phyloP scores from a whole-genome alignment of 2,888 invertebrate genomes.

The Mayetiola destructor region DNA sequence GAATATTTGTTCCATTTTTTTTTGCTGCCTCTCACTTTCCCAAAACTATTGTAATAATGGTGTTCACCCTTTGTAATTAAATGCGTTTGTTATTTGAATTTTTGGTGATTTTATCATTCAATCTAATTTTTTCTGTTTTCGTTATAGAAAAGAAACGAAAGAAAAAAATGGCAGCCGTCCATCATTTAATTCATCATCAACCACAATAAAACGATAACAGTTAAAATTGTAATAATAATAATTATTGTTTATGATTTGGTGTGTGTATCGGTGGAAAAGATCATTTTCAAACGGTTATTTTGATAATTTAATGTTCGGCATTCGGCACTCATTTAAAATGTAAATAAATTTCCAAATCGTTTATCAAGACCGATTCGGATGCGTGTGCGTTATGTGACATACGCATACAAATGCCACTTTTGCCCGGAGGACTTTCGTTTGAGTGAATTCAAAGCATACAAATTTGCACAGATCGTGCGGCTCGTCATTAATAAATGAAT shows the following conservation, averaged over 20 bases:
- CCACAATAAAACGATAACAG: conserved; percentile 14
- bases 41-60: too few species aligned
- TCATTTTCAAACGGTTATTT: conserved; percentile 4
- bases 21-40: too few species aligned
- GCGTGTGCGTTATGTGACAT: background rate
- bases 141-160: background rate
- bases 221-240: conserved; percentile 14
- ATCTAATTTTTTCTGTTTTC: background rate
- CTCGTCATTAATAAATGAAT: background rate
- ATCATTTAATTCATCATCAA: conserved; percentile 12
- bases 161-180: conserved; percentile 1
- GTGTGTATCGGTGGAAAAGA: conserved; percentile 8
- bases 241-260: conserved; percentile 13
- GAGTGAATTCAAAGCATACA: background rate
- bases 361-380: background rate
- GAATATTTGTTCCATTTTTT: too few species aligned
- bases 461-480: background rate
- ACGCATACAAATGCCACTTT: too few species aligned
- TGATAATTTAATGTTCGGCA: too few species aligned
- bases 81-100: background rate
- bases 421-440: conserved; percentile 9
- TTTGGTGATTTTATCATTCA: background rate
- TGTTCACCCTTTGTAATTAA: background rate
- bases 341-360: too few species aligned
- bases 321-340: too few species aligned